Conservation (phyloP, 2,797 vertebrate genomes). For the Jordanella pulchra region DNA sequence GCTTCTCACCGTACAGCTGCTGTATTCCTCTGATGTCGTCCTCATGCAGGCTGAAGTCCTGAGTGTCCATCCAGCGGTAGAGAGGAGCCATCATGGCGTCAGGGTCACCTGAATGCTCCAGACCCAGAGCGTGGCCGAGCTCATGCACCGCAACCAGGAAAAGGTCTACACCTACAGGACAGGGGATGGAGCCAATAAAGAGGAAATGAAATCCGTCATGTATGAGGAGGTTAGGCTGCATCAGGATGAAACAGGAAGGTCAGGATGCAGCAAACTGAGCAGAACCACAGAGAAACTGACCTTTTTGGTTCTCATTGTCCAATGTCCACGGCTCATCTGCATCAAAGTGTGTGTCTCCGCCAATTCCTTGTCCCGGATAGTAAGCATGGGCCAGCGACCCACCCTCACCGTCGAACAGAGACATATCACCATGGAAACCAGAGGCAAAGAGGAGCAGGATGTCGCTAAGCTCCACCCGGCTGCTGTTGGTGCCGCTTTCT, state of each 20-base stretch:
- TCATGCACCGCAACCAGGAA: conserved; percentile 96
- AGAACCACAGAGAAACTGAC: conserved; percentile 57
- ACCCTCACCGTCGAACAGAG: conserved; percentile 91
- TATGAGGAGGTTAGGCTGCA: no score
- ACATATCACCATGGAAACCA: conserved; percentile 95
- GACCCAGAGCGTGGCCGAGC: conserved; percentile 91
- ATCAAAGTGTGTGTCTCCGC: conserved; percentile 94
- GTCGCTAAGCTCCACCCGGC: conserved; percentile 82
- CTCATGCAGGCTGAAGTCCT: conserved; percentile 88
- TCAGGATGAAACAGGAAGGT: no score
- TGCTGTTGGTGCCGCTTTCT: conserved; percentile 73
- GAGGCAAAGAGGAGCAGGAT: conserved; percentile 95
- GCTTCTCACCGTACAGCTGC: conserved; percentile 89
- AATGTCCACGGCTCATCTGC: conserved; percentile 95
- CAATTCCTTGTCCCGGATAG: conserved; percentile 94
- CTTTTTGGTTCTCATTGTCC: conserved; percentile 83
- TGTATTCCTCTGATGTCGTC: conserved; percentile 93
- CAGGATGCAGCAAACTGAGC: background rate
- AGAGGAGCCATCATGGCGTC: conserved; percentile 92
- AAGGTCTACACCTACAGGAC: conserved; percentile 84
- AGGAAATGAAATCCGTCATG: no score
- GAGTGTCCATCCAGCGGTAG: conserved; percentile 93
- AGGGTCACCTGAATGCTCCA: conserved; percentile 94
- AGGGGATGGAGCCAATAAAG: background rate
- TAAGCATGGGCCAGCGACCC: conserved; percentile 98